These are phyloP conservation scores for Pimpla rufipes DNA, from an alignment of 2,888 invertebrate species.

Conservation along the genomic window DNA sequence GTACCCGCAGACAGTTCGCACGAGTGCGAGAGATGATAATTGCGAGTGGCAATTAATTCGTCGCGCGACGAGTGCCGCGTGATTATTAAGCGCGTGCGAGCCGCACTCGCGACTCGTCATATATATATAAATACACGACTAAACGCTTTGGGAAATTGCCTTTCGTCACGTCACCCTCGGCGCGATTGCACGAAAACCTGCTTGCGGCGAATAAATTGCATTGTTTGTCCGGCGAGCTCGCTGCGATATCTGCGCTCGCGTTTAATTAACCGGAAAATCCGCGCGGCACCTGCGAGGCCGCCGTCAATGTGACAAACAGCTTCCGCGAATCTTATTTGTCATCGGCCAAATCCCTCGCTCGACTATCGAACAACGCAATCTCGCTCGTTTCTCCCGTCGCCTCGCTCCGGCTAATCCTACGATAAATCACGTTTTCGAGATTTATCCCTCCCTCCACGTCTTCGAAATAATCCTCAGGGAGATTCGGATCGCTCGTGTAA, in stretches of 20 bases:
- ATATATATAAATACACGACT: slow-evolving; percentile 23
- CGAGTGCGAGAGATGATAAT: slow-evolving; percentile 48
- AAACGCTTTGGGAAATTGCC: slow-evolving; percentile 57
- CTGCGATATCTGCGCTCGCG: not conserved
- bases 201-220: not conserved
- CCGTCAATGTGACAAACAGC: slow-evolving; percentile 19
- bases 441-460: slow-evolving; percentile 17
- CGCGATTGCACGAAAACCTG: not conserved
- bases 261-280: slow-evolving; percentile 32
- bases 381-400: not conserved
- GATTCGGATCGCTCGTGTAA: slow-evolving; percentile 15
- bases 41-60: slow-evolving; percentile 57
- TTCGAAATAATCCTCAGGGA: slow-evolving; percentile 8
- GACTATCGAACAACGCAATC: slow-evolving; percentile 16
- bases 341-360: slow-evolving; percentile 13
- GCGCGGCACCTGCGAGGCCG: not conserved
- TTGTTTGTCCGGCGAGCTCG: slow-evolving; percentile 7
- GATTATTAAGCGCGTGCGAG: slow-evolving; percentile 45
- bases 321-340: slow-evolving; percentile 23
- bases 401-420: slow-evolving; percentile 27
- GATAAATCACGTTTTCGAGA: slow-evolving; percentile 45
- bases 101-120: not conserved
- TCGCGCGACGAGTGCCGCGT: slow-evolving; percentile 39
- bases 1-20: slow-evolving; percentile 9
- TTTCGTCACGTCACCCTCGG: slow-evolving; percentile 44